Conservation (phyloP, 2,113 vertebrate genomes). For the Prunella fulvescens region DNA sequence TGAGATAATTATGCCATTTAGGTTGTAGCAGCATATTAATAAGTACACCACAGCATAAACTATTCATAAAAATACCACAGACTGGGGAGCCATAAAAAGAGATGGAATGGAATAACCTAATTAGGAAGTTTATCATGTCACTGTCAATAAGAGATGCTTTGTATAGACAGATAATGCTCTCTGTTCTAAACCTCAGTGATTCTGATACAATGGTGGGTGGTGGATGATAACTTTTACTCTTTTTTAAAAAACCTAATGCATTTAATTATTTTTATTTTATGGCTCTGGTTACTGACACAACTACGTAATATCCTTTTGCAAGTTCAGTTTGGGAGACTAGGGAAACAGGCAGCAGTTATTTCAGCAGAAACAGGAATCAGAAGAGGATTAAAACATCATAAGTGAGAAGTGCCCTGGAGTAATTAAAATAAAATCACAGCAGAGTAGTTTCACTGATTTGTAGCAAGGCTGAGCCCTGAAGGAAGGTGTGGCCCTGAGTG, state of each 20-base stretch:
- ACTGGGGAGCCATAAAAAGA: not conserved
- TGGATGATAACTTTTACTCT: not conserved
- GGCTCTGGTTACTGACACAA: not conserved
- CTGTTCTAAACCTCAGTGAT: not conserved
- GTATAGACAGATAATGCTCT: not conserved
- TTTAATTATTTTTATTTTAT: not conserved
- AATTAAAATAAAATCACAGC: not conserved
- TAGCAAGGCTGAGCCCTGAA: not conserved
- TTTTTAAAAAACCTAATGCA: not conserved
- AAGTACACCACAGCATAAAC: not conserved
- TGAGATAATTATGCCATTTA: constrained; percentile 18
- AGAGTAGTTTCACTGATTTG: not conserved
- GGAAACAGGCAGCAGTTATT: not conserved
- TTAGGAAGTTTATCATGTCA: not conserved
- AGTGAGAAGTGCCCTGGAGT: not conserved
- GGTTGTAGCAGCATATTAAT: not conserved
- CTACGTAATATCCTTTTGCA: not conserved
- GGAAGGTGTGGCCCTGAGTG: not conserved
- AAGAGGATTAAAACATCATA: not conserved
- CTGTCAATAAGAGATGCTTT: not conserved
- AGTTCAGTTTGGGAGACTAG: not conserved
- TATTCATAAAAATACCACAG: constrained; percentile 20
- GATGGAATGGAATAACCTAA: not conserved
- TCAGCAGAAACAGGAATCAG: not conserved
- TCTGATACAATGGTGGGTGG: not conserved